Evolutionary conservation across 1,140 invertebrate species (phyloP), one percentile per base, ranked within the genome.

Genomic region (Diuraphis noxia): DNA sequence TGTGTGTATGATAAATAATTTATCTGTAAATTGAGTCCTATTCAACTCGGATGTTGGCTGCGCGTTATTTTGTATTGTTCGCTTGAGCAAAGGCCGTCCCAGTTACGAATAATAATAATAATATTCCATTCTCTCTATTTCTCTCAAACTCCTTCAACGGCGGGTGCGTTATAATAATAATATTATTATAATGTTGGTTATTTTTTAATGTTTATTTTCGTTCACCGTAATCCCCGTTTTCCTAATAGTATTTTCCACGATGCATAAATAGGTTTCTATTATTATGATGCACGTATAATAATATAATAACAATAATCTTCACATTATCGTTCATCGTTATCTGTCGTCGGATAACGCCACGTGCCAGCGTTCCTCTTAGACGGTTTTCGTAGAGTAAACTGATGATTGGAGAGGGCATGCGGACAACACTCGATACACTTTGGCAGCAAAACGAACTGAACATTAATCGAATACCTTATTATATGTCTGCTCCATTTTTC

Each of bases 21-120:
- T 38, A 56, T 88, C 52, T 17, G 87, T 41, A 88, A 88, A 88
- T 88, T 88, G 56, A 56, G 38, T 41, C 56, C 52, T 77, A 88
- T 88, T 88, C 87, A 88, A 43, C 19, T 72, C 56, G 87, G 9
- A n/a, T 21, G 21, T 21, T 2, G 3, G 13, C n/a, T n/a, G 40
- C 21, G 30, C 30, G 46, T 36, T 88, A 77, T 88, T 88, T 41
- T 17, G 34, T 23, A 88, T 63, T 88, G 87, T 88, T 88, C 30
- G 1, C 21, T 34, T 0, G 40, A 25, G 10, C 81, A 25, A 25
- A 82, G 81, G 40, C 81, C 23, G 25, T 84, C 19, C 25, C 41
- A 38, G 30, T 21, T n/a, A 10, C 2, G 36, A 81, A 81, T 79
- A 79, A 79, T 79, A 38, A 79, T 79, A 81, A 81, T 25, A 40